Evolutionary conservation across 2,113 vertebrate species (phyloP).

Genomic region (Dolichallabes microphthalmus): DNA sequence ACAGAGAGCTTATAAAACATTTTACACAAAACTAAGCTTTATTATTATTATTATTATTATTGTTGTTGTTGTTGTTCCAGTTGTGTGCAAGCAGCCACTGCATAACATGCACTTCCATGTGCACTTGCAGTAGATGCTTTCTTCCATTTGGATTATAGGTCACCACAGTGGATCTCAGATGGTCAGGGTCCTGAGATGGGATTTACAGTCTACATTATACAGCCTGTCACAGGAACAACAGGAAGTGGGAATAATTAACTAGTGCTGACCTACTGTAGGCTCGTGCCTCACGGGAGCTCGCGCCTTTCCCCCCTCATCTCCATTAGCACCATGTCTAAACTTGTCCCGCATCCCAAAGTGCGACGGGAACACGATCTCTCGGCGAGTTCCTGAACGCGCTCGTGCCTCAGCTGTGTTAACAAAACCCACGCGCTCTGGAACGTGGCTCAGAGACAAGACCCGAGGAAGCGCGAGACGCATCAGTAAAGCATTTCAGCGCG

Average conservation of each 20-base stretch:
- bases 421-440: constrained; percentile 53
- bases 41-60: too few species aligned
- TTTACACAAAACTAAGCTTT: background rate
- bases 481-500: background rate
- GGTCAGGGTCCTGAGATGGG: background rate
- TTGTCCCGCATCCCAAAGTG: constrained; percentile 60
- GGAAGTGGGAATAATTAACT: background rate
- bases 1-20: background rate
- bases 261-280: background rate
- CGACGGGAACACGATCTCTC: constrained; percentile 28
- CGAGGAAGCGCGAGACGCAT: background rate
- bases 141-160: background rate
- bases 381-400: constrained; percentile 36
- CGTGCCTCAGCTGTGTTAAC: constrained; percentile 34
- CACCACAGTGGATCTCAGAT: background rate
- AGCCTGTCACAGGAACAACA: background rate
- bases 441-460: background rate
- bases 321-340: constrained; percentile 60
- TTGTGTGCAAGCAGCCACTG: background rate
- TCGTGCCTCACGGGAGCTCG: constrained; percentile 31
- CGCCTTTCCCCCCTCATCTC: constrained; percentile 11
- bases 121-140: background rate
- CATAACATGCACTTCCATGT: background rate
- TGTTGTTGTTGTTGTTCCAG: too few species aligned
- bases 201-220: background rate